Percentiles rank a stretch among this genome's conserved stretches.
Conservation (phyloP, 1,140 invertebrate genomes). For the Cotesia typhae region DNA sequence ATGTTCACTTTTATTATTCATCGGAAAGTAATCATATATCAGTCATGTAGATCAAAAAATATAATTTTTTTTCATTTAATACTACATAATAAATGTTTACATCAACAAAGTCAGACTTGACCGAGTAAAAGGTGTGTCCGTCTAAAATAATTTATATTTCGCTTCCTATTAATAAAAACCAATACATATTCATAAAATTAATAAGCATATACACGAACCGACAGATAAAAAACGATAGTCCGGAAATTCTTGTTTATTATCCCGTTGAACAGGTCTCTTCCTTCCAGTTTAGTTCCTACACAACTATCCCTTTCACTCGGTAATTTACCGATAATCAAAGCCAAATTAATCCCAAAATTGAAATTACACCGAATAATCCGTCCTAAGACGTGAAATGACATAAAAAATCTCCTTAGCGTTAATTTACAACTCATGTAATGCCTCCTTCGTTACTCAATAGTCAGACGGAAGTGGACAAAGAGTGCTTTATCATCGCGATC, state of each 20-base stretch:
- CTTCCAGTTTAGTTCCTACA: background rate
- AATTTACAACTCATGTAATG: conserved; percentile 27
- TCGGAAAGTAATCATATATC: too few relatives aligned
- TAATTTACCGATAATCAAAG: conserved; percentile 16
- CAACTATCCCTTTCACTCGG: conserved; percentile 15
- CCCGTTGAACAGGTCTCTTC: conserved; percentile 27
- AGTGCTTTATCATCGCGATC: conserved; percentile 39
- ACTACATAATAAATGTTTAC: too few relatives aligned
- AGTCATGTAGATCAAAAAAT: too few relatives aligned
- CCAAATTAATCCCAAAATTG: background rate
- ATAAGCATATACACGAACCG: background rate
- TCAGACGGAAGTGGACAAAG: conserved; percentile 38
- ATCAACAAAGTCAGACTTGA: too few relatives aligned
- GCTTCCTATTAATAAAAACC: background rate
- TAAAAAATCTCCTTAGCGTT: background rate
- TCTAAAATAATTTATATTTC: too few relatives aligned
- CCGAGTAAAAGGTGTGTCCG: too few relatives aligned
- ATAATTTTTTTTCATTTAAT: too few relatives aligned
- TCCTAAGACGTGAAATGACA: background rate
- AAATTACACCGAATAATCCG: conserved; percentile 5
- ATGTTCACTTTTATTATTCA: too few relatives aligned
- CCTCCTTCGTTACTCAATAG: conserved; percentile 40
- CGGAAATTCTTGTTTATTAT: conserved; percentile 36
- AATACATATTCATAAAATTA: background rate
- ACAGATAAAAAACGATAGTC: conserved; percentile 31